A percentile compares a stretch with the other conserved stretches of the same genome.
Conservation (phyloP, 2,888 invertebrate genomes). For the Trichopoda pennipes region DNA sequence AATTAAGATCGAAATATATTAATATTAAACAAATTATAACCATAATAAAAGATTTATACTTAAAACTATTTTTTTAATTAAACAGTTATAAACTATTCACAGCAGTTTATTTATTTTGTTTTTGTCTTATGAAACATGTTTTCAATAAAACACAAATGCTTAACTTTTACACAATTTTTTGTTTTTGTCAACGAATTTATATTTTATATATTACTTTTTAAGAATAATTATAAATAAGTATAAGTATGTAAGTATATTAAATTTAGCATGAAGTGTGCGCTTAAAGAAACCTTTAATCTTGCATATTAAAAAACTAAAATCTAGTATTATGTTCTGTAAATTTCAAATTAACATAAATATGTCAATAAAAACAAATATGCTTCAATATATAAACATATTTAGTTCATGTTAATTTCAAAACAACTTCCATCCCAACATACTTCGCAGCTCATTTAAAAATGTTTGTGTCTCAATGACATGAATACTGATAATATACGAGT, state of each 20-base stretch:
- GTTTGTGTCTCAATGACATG: no score
- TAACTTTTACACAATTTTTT: constrained; percentile 42
- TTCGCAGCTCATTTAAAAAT: no score
- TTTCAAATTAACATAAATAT: neutral
- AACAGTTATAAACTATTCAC: constrained; percentile 80
- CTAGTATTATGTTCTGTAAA: no score
- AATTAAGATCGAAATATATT: neutral
- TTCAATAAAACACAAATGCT: constrained; percentile 35
- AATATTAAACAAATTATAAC: constrained; percentile 8
- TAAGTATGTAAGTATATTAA: neutral
- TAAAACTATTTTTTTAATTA: constrained; percentile 70
- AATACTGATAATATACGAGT: no score
- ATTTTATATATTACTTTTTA: constrained; percentile 12
- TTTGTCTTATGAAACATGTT: constrained; percentile 69
- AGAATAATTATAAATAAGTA: neutral
- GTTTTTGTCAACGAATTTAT: constrained; percentile 36
- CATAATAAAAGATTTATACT: constrained; percentile 52
- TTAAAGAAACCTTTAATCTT: constrained; percentile 25
- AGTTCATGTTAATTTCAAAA: no score
- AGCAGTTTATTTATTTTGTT: constrained; percentile 73
- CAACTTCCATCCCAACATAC: no score
- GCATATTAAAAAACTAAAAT: no score
- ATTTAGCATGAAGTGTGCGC: constrained; percentile 40
- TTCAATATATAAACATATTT: no score
- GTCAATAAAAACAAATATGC: no score